Conservation (phyloP, 2,113 vertebrate genomes). For the Todiramphus chloris region DNA sequence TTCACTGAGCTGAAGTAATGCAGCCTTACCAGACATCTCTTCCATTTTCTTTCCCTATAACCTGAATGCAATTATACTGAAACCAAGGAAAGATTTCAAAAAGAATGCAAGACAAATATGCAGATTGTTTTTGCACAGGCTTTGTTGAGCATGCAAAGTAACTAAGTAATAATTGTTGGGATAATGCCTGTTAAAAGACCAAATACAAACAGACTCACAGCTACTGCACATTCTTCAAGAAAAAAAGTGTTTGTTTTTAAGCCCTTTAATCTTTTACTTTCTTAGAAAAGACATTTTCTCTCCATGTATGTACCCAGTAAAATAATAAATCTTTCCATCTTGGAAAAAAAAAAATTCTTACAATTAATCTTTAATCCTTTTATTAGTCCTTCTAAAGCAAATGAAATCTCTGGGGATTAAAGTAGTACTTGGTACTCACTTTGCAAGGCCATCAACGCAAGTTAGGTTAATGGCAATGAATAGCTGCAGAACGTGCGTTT, state of each 20-base stretch:
- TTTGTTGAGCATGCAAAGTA: background rate
- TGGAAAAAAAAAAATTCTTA: background rate
- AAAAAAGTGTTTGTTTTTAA: background rate
- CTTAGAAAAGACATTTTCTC: background rate
- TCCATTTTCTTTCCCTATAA: background rate
- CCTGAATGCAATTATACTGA: background rate
- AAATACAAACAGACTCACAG: background rate
- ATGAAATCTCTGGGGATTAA: background rate
- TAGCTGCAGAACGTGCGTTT: background rate
- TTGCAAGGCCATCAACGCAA: background rate
- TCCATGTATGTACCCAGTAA: accelerated
- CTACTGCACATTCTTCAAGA: background rate
- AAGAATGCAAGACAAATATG: background rate
- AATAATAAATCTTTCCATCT: background rate
- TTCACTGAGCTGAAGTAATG: background rate
- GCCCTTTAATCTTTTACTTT: background rate
- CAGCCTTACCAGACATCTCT: background rate
- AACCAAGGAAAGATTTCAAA: background rate
- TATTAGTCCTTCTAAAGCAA: background rate
- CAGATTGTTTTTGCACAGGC: background rate
- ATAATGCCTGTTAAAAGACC: background rate
- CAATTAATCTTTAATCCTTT: background rate
- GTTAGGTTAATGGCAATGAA: background rate
- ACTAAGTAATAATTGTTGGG: background rate
- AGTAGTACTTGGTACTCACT: background rate